Evolutionary conservation across 1,140 invertebrate genomes (phyloP), one percentile per base, ranked within the genome.

Genomic region (Colletes latitarsis): DNA sequence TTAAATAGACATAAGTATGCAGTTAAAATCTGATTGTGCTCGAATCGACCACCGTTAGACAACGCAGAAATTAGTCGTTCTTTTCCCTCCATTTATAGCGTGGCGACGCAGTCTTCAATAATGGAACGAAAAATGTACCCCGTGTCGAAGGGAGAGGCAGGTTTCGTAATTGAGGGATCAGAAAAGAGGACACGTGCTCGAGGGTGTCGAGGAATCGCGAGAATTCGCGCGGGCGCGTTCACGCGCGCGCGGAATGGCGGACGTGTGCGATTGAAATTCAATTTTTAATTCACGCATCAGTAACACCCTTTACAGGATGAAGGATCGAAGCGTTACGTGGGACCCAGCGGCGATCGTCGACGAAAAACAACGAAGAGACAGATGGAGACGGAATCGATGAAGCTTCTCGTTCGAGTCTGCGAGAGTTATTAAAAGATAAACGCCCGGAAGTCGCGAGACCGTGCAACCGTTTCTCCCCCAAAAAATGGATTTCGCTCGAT

Each of bases 221-320:
- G n/a, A 21, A 58, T 19, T 58, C n/a, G 57, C 6, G 8, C 53
- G 53, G 9, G 14, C 53, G 6, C 15, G 15, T n/a, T 55, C 17
- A 55, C 15, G 4, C n/a, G n/a, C n/a, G n/a, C n/a, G n/a, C n/a
- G n/a, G n/a, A 39, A 9, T 43, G n/a, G 43, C 6, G n/a, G 39
- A 17, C 8, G 63, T n/a, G 46, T 4, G 14, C 41, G 41, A 70
- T 41, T 14, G 66, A 19, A 77, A 77, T 77, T 68, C 53, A 58
- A 69, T 70, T 77, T 69, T 70, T 77, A 49, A 77, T 70, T 77
- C 67, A 70, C 75, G 66, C 75, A 58, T 58, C 53, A 67, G 12
- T 62, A 52, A 39, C 39, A 62, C 46, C 14, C 60, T 21, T 21
- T 57, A 14, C 49, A 43, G 6, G 30, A 15, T 14, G n/a, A 17